A percentile compares a stretch with the other conserved stretches of the same genome.
Conservation (phyloP, 2,888 invertebrate species). For the Linyphia triangularis region DNA sequence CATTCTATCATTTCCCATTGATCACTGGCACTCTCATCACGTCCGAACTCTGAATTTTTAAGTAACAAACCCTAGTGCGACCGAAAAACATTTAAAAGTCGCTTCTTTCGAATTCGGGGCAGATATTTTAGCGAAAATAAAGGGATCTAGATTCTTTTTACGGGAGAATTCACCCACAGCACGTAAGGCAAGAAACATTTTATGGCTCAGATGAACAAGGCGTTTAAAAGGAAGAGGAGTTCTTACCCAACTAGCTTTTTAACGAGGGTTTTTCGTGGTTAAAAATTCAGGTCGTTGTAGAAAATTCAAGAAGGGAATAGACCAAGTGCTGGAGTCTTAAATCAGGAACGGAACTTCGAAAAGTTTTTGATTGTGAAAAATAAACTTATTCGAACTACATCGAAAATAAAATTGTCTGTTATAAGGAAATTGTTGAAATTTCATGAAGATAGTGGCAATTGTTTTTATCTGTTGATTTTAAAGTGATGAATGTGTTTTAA, state of each 20-base stretch:
- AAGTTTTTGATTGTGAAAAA: background rate
- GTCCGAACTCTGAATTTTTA: slow-evolving; percentile 69
- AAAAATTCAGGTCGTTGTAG: slow-evolving; percentile 47
- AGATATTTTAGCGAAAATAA: slow-evolving; percentile 42
- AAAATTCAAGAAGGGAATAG: background rate
- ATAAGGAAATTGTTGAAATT: background rate
- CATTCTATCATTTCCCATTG: slow-evolving; percentile 10
- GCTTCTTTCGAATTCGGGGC: slow-evolving; percentile 33
- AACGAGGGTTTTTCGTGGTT: slow-evolving; percentile 58
- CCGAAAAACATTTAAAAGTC: slow-evolving; percentile 51
- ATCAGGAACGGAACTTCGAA: background rate
- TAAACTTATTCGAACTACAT: background rate
- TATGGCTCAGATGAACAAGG: slow-evolving; percentile 35
- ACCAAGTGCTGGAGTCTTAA: background rate
- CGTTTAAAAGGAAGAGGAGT: slow-evolving; percentile 29
- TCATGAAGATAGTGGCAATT: too few species aligned
- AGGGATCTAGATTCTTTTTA: slow-evolving; percentile 11
- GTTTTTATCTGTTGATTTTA: too few species aligned
- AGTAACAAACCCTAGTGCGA: background rate
- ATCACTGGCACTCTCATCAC: slow-evolving; percentile 45
- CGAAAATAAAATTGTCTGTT: background rate
- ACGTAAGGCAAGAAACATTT: slow-evolving; percentile 53
- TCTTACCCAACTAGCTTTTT: slow-evolving; percentile 36
- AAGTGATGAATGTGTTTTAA: too few species aligned
- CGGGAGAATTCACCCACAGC: background rate